Base-by-base conservation (phyloP, 2,797 vertebrate species). In the Thalassophryne amazonica region DNA sequence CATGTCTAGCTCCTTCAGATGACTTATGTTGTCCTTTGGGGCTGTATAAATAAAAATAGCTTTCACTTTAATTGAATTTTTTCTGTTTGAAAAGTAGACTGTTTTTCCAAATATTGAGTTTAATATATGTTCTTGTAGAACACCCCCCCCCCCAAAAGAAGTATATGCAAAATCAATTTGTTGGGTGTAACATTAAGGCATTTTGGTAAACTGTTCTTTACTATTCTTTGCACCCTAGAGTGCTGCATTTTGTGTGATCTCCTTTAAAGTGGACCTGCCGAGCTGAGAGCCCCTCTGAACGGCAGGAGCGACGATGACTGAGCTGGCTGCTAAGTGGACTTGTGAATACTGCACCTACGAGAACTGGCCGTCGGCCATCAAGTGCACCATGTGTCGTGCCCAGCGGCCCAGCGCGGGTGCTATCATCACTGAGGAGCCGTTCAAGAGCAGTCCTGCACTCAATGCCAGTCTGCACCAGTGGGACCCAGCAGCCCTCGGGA, bases 291-390 rank as follows among this genome's bases (percentile, higher is more conserved):
- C 72, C 73, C 79, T 78, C 74, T 75, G 75, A 84, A 73, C 78
- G 60, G 81, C 83, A 74, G 82, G 62, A 71, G 83, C 55, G 84
- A 97, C 89, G 66, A 99, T 98, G 97, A 98, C 95, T 80, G 97
- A 99, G 90, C 92, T 93, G 89, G 94, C 93, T 67, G 90, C 94
- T 81, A 99, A 99, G 92, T 99, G 97, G 97, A 92, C 94, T 81
- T 99, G 97, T 87, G 97, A 99, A 87, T 99, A 99, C 89, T 99
- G 97, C 90, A 99, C 97, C 55, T 99, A 95, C 43, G 96, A 99
- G 83, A 99, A 99, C 81, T 99, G 97, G 97, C 95, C 96, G 0
- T 99, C 96, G 67, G 95, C 97, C 77, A 97, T 99, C 90, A 99
- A 99, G 83, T 99, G 97, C 75, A 99, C 97, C 69, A 99, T 99